Conservation (phyloP, 2,888 invertebrate genomes). For the Deroplatys truncata region DNA sequence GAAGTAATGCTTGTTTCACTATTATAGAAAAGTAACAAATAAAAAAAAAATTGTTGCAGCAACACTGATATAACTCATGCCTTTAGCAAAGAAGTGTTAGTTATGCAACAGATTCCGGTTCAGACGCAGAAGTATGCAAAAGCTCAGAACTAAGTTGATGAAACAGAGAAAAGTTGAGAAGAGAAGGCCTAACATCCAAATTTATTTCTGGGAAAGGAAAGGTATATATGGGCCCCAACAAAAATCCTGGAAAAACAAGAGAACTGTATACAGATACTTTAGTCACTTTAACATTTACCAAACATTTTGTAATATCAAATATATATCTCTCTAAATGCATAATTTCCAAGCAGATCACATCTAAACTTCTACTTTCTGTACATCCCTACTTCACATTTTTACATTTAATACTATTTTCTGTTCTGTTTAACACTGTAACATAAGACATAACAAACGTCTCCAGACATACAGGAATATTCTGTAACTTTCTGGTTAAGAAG, state of each 20-base stretch:
- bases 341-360: background rate
- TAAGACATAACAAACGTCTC: too few relatives aligned
- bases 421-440: background rate
- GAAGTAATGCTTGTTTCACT: too few relatives aligned
- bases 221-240: constrained; percentile 42
- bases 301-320: background rate
- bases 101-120: background rate
- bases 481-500: too few relatives aligned
- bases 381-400: background rate
- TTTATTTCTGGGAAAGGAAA: constrained; percentile 40
- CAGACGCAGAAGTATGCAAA: background rate
- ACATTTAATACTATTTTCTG: background rate
- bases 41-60: background rate
- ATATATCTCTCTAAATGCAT: background rate
- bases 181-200: constrained; percentile 32
- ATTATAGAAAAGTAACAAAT: background rate
- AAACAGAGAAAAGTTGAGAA: background rate
- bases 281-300: background rate
- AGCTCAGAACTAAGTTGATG: background rate
- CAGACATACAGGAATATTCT: too few relatives aligned
- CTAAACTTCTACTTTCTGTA: too few relatives aligned
- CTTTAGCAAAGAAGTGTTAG: background rate
- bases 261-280: constrained; percentile 35
- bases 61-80: background rate
- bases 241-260: constrained; percentile 46